Evolutionary conservation across 2,797 vertebrate species (phyloP).

Genomic region (Smutsia gigantea): DNA sequence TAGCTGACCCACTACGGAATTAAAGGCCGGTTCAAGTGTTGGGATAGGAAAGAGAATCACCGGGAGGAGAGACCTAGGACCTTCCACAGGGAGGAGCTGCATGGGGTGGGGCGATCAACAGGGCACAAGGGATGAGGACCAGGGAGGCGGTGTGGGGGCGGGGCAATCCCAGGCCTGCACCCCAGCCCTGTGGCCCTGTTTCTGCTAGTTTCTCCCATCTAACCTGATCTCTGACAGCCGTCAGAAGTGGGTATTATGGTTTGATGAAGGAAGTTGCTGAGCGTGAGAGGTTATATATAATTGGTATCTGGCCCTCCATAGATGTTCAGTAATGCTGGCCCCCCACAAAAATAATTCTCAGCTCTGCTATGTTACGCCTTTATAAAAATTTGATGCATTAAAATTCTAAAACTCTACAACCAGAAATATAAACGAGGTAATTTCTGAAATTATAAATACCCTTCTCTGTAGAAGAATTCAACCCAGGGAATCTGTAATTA

Average conservation of each 20-base stretch:
- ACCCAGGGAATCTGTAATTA: background rate
- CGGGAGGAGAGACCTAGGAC: background rate
- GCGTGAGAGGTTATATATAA: background rate
- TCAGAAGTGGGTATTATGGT: background rate
- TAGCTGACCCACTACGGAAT: background rate
- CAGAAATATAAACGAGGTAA: background rate
- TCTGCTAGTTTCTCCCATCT: background rate
- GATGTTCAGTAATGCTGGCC: background rate
- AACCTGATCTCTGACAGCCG: background rate
- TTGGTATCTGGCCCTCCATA: background rate
- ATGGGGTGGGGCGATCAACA: rapidly evolving
- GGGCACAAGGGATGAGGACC: rapidly evolving
- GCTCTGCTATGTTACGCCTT: background rate
- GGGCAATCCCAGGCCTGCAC: no score
- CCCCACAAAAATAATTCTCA: background rate
- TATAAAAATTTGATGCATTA: background rate
- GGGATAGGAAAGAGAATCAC: background rate
- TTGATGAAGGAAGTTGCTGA: background rate
- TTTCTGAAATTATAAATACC: background rate
- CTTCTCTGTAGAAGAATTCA: background rate
- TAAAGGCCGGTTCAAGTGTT: background rate
- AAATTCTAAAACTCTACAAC: background rate
- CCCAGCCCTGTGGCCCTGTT: background rate
- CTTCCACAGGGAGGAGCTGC: background rate
- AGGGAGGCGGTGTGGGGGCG: rapidly evolving